phyloP scores from a whole-genome alignment of 1,140 invertebrate genomes.

The Brachionus asplanchnoidis region DNA sequence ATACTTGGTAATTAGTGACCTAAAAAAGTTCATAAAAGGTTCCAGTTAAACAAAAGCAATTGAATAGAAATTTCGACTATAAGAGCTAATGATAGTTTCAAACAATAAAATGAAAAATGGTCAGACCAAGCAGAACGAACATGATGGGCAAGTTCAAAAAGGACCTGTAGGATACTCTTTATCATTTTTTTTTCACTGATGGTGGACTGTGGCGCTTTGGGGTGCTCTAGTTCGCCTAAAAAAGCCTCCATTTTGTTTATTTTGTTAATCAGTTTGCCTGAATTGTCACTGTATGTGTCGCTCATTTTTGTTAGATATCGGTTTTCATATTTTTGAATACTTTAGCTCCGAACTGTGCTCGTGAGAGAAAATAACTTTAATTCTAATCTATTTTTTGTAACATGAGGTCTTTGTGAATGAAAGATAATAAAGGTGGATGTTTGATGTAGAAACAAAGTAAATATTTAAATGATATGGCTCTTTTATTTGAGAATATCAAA shows the following conservation, averaged over 20 bases:
- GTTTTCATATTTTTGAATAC: background rate
- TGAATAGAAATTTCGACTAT: background rate
- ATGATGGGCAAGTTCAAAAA: background rate
- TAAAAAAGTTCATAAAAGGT: background rate
- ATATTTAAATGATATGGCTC: conserved; percentile 9
- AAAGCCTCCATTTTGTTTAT: conserved; percentile 3
- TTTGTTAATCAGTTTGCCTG: background rate
- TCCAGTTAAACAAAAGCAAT: background rate
- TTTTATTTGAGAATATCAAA: conserved; percentile 29
- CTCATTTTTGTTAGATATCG: background rate
- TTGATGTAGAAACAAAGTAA: conserved; percentile 16
- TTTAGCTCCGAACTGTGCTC: background rate
- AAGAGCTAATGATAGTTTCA: background rate
- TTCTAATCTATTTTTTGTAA: background rate
- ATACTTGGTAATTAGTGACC: background rate
- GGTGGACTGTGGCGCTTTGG: background rate
- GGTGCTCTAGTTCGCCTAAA: background rate
- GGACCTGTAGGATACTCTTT: background rate
- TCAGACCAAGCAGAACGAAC: background rate
- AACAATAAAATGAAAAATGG: background rate
- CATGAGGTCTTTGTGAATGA: background rate
- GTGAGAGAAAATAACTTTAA: background rate
- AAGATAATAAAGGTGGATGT: conserved; percentile 18
- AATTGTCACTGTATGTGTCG: background rate
- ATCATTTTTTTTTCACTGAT: background rate